Base-by-base conservation (phyloP, 2,797 vertebrate species). In the Emydoidea blandingii region DNA sequence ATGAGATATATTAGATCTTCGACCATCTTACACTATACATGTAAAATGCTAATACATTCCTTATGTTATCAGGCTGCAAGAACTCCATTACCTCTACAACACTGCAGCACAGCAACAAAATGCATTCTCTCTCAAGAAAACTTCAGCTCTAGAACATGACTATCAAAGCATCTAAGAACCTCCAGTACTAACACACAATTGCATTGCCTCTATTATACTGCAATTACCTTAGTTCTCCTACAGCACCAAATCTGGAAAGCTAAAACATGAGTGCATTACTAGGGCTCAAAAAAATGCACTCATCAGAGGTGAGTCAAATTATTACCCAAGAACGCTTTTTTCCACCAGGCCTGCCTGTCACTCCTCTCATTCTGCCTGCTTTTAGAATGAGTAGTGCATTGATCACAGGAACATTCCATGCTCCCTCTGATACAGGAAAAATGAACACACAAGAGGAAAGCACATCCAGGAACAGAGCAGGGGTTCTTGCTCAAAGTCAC, bases 401-500 rank as follows among this genome's bases (percentile, higher is more conserved):
- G 89, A 97, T 90, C 91, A 95, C 50, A 57, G 79, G 0, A 0
- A 50, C 68, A 50, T 4, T 57, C 68, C 79, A 86, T 29, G 31
- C 79, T 87, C 81, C 90, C 94, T 91, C 10, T 53, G 85, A 29
- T 31, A 49, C 78, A 80, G 79, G 9, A 84, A 23, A 1, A 87
- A 57, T 0, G 0, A 91, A 56, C 0, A 0, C 4, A 90, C 15
- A n/a, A 54, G 80, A 29, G n/a, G 78, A 86, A 90, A 93, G 86
- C n/a, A 80, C 83, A 76, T 7, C 34, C 83, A 90, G 68, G 79
- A 95, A 86, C 5, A 72, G 85, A 95, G 96, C 93, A 96, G 94
- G 0, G 0, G 85, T 88, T 94, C 92, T 89, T 92, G 91, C 89
- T 91, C 2, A 1, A 68, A 82, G 37, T 68, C 96, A 84, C 2